phyloP scores from a whole-genome alignment of 2,113 vertebrate species.

The Neoarius graeffei region DNA sequence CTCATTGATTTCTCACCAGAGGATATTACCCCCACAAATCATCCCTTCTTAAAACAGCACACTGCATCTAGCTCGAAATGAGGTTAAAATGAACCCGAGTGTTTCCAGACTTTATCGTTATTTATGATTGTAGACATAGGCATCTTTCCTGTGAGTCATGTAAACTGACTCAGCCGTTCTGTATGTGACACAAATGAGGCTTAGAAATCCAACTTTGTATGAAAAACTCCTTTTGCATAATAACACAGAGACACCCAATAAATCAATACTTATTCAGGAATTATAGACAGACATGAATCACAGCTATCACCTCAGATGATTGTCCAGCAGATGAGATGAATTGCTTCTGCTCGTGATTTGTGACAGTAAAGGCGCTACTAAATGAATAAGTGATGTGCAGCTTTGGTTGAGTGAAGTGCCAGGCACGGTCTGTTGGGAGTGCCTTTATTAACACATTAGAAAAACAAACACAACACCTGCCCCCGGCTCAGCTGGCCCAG shows the following conservation, averaged over 20 bases:
- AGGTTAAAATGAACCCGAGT: background rate
- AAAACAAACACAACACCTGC: constrained; percentile 57
- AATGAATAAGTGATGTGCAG: constrained; percentile 37
- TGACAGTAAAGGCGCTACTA: constrained; percentile 35
- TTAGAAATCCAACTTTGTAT: background rate
- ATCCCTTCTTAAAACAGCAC: background rate
- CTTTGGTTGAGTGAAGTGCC: constrained; percentile 26
- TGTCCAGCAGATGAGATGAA: constrained; percentile 31
- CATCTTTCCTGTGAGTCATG: background rate
- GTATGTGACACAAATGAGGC: background rate
- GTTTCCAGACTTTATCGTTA: background rate
- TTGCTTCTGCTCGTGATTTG: constrained; percentile 45
- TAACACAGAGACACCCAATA: background rate
- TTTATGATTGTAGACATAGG: background rate
- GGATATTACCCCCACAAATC: constrained; percentile 31
- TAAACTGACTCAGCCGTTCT: background rate
- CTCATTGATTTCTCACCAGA: constrained; percentile 3
- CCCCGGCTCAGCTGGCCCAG: constrained; percentile 51
- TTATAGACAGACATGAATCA: background rate
- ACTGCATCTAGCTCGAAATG: background rate
- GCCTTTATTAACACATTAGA: constrained; percentile 57
- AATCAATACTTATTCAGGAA: constrained; percentile 18
- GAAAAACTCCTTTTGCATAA: background rate
- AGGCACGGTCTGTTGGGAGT: constrained; percentile 18
- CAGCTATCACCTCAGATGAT: constrained; percentile 46